Evolutionary conservation across 1,140 invertebrate species (phyloP).

Genomic region (Lordiphosa mommai): DNA sequence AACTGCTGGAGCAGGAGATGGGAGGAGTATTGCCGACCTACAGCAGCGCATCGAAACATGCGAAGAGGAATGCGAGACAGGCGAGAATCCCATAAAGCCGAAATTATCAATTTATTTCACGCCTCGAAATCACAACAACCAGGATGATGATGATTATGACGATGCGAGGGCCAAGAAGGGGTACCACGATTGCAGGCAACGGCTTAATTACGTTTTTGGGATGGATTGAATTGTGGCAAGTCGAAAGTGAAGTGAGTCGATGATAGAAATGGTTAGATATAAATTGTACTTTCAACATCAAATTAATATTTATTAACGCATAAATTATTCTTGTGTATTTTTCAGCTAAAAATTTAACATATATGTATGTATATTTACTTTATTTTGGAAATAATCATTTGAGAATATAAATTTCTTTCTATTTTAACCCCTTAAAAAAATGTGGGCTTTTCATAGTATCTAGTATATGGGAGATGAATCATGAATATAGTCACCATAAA

Average conservation of each 20-base stretch:
- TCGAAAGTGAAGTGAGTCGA: too few species aligned
- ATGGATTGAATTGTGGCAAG: slow-evolving; percentile 5
- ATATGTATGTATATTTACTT: too few species aligned
- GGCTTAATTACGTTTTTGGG: slow-evolving; percentile 55
- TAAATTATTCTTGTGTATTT: too few species aligned
- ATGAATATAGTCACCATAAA: too few species aligned
- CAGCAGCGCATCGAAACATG: slow-evolving; percentile 55
- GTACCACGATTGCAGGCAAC: slow-evolving; percentile 40
- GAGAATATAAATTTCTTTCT: too few species aligned
- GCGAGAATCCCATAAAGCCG: slow-evolving; percentile 68
- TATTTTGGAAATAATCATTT: too few species aligned
- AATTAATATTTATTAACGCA: too few species aligned
- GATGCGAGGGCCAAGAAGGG: slow-evolving; percentile 6
- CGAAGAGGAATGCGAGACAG: slow-evolving; percentile 30
- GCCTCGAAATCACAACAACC: slow-evolving; percentile 66
- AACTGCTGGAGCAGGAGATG: slow-evolving; percentile 14
- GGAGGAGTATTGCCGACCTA: slow-evolving; percentile 47
- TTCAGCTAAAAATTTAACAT: too few species aligned
- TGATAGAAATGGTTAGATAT: slow-evolving; percentile 26
- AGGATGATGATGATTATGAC: slow-evolving; percentile 9
- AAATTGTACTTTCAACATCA: too few species aligned
- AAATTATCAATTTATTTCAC: slow-evolving; percentile 79
- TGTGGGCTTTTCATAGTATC: too few species aligned
- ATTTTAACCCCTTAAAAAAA: too few species aligned
- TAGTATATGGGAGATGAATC: too few species aligned